Evolutionary conservation across 2,888 invertebrate species (phyloP).

Genomic region (Campoplex capitator): DNA sequence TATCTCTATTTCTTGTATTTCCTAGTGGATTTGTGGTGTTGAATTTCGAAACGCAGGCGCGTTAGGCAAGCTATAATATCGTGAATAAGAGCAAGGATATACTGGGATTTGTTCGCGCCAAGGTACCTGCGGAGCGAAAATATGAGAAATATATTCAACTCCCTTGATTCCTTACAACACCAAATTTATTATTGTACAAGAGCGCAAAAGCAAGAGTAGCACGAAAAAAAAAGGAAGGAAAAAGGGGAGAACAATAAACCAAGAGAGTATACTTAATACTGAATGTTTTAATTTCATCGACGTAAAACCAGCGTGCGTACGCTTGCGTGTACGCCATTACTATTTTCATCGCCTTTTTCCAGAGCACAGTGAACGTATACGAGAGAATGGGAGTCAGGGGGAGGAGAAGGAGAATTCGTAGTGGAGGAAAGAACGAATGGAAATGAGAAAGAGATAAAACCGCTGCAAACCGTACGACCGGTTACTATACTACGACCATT

Average conservation of each 20-base stretch:
- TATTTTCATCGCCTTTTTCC: conserved; percentile 59
- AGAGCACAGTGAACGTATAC: neutral
- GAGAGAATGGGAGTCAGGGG: neutral
- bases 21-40: conserved; percentile 36
- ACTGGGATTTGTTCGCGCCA: conserved; percentile 55
- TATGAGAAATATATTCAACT: conserved; percentile 15
- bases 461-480: conserved; percentile 44
- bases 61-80: conserved; percentile 66
- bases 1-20: conserved; percentile 16
- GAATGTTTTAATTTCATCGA: conserved; percentile 47
- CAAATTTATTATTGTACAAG: neutral
- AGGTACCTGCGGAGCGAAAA: conserved; percentile 6
- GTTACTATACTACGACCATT: conserved; percentile 62
- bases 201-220: neutral
- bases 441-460: conserved; percentile 39
- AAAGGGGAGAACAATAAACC: neutral
- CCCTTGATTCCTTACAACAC: conserved; percentile 21
- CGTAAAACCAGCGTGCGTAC: conserved; percentile 76
- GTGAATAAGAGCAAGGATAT: conserved; percentile 70
- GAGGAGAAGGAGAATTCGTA: conserved; percentile 32
- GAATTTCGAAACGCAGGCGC: conserved; percentile 76
- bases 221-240: neutral
- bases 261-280: conserved; percentile 38
- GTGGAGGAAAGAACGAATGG: conserved; percentile 25
- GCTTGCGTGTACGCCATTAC: conserved; percentile 80